These are phyloP conservation scores for Parauchenoglanis punctatus DNA, from an alignment of 2,797 vertebrate genomes.

Conservation along the genomic window DNA sequence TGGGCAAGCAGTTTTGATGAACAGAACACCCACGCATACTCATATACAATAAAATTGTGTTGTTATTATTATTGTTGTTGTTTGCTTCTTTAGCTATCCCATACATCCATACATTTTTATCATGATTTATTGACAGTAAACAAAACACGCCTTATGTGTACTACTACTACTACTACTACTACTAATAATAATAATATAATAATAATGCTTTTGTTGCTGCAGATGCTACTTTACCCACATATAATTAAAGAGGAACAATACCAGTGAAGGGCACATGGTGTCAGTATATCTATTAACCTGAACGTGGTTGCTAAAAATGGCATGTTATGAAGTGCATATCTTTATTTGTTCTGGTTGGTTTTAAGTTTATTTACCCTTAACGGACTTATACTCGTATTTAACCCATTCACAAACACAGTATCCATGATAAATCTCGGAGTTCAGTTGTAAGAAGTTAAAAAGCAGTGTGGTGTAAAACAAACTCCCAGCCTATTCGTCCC, in stretches of 20 bases:
- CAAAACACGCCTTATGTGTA: not conserved
- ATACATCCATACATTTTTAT: not conserved
- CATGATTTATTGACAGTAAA: not conserved
- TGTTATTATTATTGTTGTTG: not conserved
- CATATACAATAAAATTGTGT: not conserved
- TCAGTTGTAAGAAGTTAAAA: not conserved
- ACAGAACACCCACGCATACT: not conserved
- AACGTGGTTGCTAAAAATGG: not conserved
- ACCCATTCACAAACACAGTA: not conserved
- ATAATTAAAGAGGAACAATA: not conserved
- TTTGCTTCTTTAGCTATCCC: not conserved
- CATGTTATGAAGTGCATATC: not conserved
- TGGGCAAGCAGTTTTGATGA: not conserved
- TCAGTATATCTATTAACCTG: conserved; percentile 62
- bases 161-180: not conserved
- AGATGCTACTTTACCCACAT: not conserved
- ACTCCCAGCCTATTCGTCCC: not conserved
- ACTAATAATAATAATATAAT: not conserved
- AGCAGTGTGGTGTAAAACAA: not conserved
- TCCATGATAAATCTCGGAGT: not conserved
- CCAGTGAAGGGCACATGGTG: conserved; percentile 64
- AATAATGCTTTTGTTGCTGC: not conserved
- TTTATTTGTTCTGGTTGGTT: not conserved
- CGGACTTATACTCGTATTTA: not conserved
- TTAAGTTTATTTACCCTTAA: not conserved